Conservation (phyloP, 2,113 vertebrate genomes). For the Chitala chitala region DNA sequence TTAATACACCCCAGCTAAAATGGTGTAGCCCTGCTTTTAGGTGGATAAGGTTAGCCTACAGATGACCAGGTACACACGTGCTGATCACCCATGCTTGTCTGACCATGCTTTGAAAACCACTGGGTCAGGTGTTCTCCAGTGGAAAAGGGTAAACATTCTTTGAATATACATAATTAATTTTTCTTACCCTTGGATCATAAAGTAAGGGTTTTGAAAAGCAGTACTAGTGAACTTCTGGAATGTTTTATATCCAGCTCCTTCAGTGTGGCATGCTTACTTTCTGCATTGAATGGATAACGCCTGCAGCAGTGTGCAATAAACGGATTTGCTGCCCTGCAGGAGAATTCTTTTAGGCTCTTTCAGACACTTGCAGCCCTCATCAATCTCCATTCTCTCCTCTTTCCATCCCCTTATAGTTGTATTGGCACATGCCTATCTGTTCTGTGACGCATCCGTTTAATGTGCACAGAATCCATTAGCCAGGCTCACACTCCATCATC, state of each 20-base stretch:
- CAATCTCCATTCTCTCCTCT: slow-evolving; percentile 32
- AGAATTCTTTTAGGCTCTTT: slow-evolving; percentile 1
- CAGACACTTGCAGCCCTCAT: slow-evolving; percentile 34
- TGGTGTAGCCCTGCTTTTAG: too few relatives aligned
- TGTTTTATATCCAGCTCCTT: background rate
- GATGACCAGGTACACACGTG: too few relatives aligned
- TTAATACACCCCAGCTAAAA: too few relatives aligned
- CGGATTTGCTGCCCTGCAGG: slow-evolving; percentile 2
- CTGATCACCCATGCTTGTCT: too few relatives aligned
- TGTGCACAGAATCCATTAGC: slow-evolving; percentile 42
- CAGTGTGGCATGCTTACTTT: background rate
- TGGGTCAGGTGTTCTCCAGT: too few relatives aligned
- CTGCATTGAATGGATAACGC: background rate
- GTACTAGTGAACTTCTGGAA: too few relatives aligned
- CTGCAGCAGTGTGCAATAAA: background rate
- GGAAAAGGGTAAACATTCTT: too few relatives aligned
- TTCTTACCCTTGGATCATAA: too few relatives aligned
- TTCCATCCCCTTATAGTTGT: slow-evolving; percentile 49
- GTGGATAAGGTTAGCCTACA: too few relatives aligned
- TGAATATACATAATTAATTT: too few relatives aligned
- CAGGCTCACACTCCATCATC: slow-evolving; percentile 39
- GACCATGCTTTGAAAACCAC: too few relatives aligned
- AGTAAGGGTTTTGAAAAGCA: too few relatives aligned
- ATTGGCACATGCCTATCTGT: slow-evolving; percentile 45
- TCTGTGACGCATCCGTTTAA: slow-evolving; percentile 47